Conservation (phyloP, 92 coral and sea anemone species). For the Heteractis magnifica region DNA sequence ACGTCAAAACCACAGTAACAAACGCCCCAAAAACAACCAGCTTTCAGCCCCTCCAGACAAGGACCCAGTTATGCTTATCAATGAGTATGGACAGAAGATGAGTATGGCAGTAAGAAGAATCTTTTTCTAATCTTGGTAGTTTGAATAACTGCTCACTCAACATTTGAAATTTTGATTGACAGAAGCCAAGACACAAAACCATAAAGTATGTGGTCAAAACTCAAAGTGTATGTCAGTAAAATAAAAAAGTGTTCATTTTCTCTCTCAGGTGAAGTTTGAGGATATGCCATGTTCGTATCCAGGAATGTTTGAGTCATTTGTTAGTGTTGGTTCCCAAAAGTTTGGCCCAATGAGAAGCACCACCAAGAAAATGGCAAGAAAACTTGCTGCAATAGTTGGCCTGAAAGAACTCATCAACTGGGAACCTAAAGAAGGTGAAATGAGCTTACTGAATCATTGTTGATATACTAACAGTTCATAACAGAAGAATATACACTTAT, state of each 20-base stretch:
- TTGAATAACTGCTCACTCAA: too few relatives aligned
- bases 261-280: conserved; percentile 72
- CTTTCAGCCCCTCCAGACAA: conserved; percentile 78
- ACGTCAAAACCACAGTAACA: conserved; percentile 12
- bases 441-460: background rate
- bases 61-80: conserved; percentile 85
- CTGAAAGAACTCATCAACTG: conserved; percentile 72
- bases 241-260: background rate
- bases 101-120: conserved; percentile 26
- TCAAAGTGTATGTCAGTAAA: background rate
- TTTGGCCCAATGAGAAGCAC: conserved; percentile 79
- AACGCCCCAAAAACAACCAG: conserved; percentile 41
- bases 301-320: conserved; percentile 62
- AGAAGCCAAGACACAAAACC: too few relatives aligned
- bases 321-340: conserved; percentile 59
- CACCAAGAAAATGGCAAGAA: conserved; percentile 65
- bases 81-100: conserved; percentile 85
- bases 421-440: conserved; percentile 71
- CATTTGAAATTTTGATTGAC: too few relatives aligned
- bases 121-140: background rate
- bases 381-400: conserved; percentile 69
- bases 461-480: too few relatives aligned
- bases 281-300: conserved; percentile 68
- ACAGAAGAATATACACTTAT: too few relatives aligned
- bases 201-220: background rate